These are phyloP conservation scores for Antheraea yamamai DNA, from an alignment of 2,888 invertebrate species.

Conservation along the genomic window DNA sequence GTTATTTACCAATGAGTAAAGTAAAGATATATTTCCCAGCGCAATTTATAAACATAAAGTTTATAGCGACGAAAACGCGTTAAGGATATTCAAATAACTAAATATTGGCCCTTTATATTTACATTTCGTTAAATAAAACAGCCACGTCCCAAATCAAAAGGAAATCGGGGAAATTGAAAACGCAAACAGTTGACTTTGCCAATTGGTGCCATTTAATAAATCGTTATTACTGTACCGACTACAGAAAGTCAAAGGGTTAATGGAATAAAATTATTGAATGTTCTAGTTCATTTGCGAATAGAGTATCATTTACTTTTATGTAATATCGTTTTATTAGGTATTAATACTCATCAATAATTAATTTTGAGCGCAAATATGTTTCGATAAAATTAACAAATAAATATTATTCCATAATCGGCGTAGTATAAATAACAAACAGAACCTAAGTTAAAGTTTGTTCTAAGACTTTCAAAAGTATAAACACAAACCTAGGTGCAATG, in stretches of 20 bases:
- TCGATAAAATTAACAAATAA: too few species aligned
- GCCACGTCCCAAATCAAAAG: slow-evolving; percentile 7
- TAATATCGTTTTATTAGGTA: background rate
- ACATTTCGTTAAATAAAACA: slow-evolving; percentile 2
- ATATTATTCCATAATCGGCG: too few species aligned
- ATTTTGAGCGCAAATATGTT: too few species aligned
- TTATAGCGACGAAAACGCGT: background rate
- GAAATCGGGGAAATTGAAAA: slow-evolving; percentile 11
- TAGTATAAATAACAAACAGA: too few species aligned
- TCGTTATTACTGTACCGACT: background rate
- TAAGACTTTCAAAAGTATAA: too few species aligned
- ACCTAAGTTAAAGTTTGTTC: too few species aligned
- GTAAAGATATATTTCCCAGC: too few species aligned
- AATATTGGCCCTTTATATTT: slow-evolving; percentile 5
- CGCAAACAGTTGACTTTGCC: slow-evolving; percentile 8
- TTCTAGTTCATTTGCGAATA: background rate
- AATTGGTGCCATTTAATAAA: background rate
- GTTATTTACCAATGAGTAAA: too few species aligned
- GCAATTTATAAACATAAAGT: too few species aligned
- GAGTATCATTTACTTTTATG: background rate
- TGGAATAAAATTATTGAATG: background rate
- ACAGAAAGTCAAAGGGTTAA: background rate
- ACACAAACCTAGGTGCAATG: too few species aligned
- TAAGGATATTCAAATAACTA: slow-evolving; percentile 3
- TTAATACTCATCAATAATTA: too few species aligned